Base-by-base conservation (phyloP, 1,140 invertebrate genomes). In the Micrasema longulum region DNA sequence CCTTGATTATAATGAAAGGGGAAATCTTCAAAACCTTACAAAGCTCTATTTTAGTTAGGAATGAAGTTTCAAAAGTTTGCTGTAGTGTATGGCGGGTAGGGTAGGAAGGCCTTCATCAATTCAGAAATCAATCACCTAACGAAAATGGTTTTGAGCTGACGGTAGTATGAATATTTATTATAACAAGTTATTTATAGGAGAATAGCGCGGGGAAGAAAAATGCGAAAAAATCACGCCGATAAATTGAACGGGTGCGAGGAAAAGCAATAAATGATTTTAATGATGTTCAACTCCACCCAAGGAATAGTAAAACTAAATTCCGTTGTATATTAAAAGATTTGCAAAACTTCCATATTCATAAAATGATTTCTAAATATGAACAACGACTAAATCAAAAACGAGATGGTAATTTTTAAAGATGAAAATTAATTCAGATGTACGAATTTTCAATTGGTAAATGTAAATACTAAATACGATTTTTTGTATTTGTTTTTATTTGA, bases 101-200 rank as follows among this genome's bases (percentile, higher is more conserved):
- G 12, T 52, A 14, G 23, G 43, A 62, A 36, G 22, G 11, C 31
- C 45, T n/a, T 45, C 57, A 63, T 63, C 22, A 63, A 63, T 48
- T 23, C 23, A 45, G 45, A 16, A 65, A 65, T 65, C 63, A 65
- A 65, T 65, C 63, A 48, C 45, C 45, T 63, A 9, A 20, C 60
- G 35, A 65, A 26, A 65, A 63, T 22, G 38, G 20, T 43, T 31
- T 16, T 22, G 4, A 26, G 45, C 20, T 16, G 16, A 4, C 10
- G 26, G 36, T 18, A 26, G 22, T 43, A 63, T 63, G 18, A 63
- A 63, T 63, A 65, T 65, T 65, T 65, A 65, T 65, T 26, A 47
- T 63, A 9, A 63, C 36, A 45, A 63, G 60, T 43, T 63, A 63
- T 63, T 63, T 41, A 50, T 48, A 48, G 63, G 18, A 35, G 43